phyloP scores from a whole-genome alignment of 2,888 invertebrate species.

The Amphipoea lucens region DNA sequence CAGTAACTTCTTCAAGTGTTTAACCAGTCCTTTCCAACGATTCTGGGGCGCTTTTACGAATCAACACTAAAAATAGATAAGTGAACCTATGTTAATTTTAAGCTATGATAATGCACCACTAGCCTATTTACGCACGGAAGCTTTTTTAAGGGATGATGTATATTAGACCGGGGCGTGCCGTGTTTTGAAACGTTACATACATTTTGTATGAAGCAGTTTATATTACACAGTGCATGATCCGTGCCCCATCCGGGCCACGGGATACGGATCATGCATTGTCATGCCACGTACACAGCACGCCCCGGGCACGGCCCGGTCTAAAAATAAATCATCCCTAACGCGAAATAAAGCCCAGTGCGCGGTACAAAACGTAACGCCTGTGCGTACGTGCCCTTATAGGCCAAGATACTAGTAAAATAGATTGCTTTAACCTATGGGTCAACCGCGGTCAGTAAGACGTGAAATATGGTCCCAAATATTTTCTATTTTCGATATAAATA shows the following conservation, averaged over 20 bases:
- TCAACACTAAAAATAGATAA: neutral
- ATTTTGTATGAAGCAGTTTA: too few relatives aligned
- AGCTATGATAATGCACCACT: neutral
- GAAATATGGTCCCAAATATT: conserved; percentile 8
- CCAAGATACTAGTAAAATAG: neutral
- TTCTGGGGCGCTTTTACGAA: neutral
- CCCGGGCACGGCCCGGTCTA: too few relatives aligned
- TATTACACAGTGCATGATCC: too few relatives aligned
- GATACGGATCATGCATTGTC: too few relatives aligned
- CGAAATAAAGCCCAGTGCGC: neutral
- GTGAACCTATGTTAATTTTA: neutral
- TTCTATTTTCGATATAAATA: conserved; percentile 18
- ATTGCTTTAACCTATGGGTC: neutral
- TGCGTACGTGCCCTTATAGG: neutral
- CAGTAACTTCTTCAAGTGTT: neutral
- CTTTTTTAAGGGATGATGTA: too few relatives aligned
- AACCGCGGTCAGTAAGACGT: neutral
- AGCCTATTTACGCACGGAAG: neutral
- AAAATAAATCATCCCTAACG: neutral
- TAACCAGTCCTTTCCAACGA: neutral
- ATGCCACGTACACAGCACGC: too few relatives aligned
- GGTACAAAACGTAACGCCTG: neutral
- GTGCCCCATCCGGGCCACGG: too few relatives aligned
- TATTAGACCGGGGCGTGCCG: too few relatives aligned
- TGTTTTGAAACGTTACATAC: too few relatives aligned